Conservation (phyloP, 1,140 invertebrate genomes). For the Ruditapes philippinarum region DNA sequence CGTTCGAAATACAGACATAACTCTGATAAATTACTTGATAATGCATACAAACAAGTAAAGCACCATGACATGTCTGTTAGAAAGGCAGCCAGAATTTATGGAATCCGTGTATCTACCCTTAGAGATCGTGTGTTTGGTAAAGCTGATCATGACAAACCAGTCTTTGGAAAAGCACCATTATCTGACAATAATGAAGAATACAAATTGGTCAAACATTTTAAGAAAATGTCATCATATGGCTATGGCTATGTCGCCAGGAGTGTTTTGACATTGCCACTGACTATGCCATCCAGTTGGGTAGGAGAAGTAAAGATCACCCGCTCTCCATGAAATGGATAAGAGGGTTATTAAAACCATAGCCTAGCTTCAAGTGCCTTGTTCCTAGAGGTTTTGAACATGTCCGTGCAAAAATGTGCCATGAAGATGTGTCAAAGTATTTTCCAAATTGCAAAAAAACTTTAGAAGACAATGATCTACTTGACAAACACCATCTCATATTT, state of each 20-base stretch:
- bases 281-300: neutral
- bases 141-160: neutral
- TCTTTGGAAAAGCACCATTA: neutral
- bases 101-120: neutral
- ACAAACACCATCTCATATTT: slow-evolving; percentile 70
- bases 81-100: neutral
- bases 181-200: neutral
- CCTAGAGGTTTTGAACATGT: neutral
- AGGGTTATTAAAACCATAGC: slow-evolving; percentile 55
- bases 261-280: slow-evolving; percentile 27
- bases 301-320: neutral
- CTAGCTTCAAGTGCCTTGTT: slow-evolving; percentile 20
- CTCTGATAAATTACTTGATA: neutral
- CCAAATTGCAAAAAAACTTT: slow-evolving; percentile 44
- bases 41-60: neutral
- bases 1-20: neutral
- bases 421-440: neutral
- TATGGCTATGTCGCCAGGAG: neutral
- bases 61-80: neutral
- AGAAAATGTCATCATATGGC: too few relatives aligned
- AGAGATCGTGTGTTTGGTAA: neutral
- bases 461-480: slow-evolving; percentile 65
- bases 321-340: slow-evolving; percentile 44
- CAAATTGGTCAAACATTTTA: neutral
- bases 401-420: slow-evolving; percentile 32